Evolutionary conservation across 2,113 vertebrate genomes (phyloP), one percentile per base, ranked within the genome.

Genomic region (Cephalopholis sonnerati): DNA sequence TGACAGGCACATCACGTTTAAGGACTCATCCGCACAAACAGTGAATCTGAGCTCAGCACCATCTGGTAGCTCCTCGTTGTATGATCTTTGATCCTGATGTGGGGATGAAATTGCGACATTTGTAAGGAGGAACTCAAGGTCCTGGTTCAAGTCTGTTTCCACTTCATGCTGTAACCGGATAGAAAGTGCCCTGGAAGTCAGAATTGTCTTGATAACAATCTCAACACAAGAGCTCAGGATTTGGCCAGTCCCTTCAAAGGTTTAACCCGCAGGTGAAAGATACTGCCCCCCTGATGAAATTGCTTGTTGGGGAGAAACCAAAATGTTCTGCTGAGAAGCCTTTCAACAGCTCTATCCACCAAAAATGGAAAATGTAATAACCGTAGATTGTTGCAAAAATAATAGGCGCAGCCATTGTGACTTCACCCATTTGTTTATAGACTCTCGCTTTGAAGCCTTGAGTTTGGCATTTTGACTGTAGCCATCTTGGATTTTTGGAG

Each of bases 201-300:
- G 54, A 46, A 16, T 27, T 39, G 53, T 22, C 32, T 54, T 48
- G 76, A 83, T 83, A 76, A 78, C 51, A 58, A 55, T 87, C 74
- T 79, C 59, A 55, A 57, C 54, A 77, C 11, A 29, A 24, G 46
- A 9, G 36, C 66, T 82, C 36, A 68, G 48, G 67, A 44, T 86
- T 70, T 67, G 15, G 17, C 58, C 70, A 17, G 87, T 86, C 41
- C 58, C n/a, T 77, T 76, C n/a, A 59, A 58, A 78, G 73, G 76
- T 65, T 82, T 66, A 62, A 77, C 75, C 59, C 3, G 25, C 44
- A 71, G 81, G 41, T 81, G 71, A 71, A 88, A 58, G 32, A 11
- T 11, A 15, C 57, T 32, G 17, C 48, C 44, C 51, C 7, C 15
- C 41, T 20, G 29, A 68, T 64, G 5, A 72, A 25, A 71, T 44